Base-by-base conservation (phyloP, 1,140 invertebrate genomes). In the Monomorium pharaonis region DNA sequence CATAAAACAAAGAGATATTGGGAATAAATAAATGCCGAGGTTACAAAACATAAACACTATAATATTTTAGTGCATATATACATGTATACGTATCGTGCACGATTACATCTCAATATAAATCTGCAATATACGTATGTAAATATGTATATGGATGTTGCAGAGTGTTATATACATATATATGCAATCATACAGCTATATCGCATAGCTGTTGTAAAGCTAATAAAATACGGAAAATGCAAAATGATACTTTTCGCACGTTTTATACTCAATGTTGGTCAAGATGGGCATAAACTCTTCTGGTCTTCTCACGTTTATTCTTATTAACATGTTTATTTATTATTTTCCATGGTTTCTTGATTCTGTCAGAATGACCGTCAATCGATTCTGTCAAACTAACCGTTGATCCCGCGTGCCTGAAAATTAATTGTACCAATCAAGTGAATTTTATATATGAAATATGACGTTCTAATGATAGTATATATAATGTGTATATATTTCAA, bases 251-350 rank as follows among this genome's bases (percentile, higher is more conserved):
- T 54, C 56, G n/a, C 47, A 72, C 27, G 12, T 80, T 60, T 85
- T 74, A 6, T n/a, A 80, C 47, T 95, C 92, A 97, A 93, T 97
- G 97, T 93, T 97, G 96, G 94, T 98, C 97, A 65, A 98, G 95
- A 95, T 98, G 96, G 49, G 96, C 95, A 94, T 98, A 98, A 27
- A 98, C 95, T 92, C 97, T 96, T 91, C 98, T 96, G n/a, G 98
- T 92, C 94, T 99, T 99, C 92, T 99, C 98, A 87, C 96, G 96
- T 92, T 98, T 98, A 70, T 98, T 98, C 90, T 97, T 97, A 92
- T 98, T 98, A 24, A 96, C 95, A 92, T 98, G 97, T 94, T 96
- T 97, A 90, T 97, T 97, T 5, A 96, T 95, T 90, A 96, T 96
- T 91, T 98, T 98, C 97, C 98, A 98, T 6, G 98, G 97, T 94